Conservation (phyloP, 2,888 invertebrate genomes). For the Sisyra nigra region DNA sequence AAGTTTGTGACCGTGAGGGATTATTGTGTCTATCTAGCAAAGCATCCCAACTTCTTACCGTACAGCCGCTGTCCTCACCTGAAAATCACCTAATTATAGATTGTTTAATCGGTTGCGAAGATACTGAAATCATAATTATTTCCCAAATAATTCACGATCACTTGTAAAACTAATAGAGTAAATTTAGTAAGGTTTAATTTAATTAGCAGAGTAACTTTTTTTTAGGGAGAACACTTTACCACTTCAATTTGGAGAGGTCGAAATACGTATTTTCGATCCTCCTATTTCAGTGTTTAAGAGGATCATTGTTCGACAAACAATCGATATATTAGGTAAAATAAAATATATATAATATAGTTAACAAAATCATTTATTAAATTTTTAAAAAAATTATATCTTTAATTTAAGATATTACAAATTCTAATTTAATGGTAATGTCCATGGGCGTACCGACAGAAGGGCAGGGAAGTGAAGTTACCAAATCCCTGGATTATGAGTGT, state of each 20-base stretch:
- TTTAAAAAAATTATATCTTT: too few relatives aligned
- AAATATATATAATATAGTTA: too few relatives aligned
- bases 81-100: constrained; percentile 46
- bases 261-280: constrained; percentile 43
- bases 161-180: background rate
- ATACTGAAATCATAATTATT: constrained; percentile 38
- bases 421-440: too few relatives aligned
- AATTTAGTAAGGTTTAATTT: background rate
- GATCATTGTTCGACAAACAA: constrained; percentile 40
- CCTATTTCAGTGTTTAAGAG: constrained; percentile 52
- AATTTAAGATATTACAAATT: too few relatives aligned
- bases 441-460: too few relatives aligned
- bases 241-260: constrained; percentile 28
- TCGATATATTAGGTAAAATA: constrained; percentile 54
- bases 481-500: too few relatives aligned
- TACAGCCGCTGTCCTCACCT: constrained; percentile 48
- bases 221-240: too few relatives aligned
- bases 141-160: background rate
- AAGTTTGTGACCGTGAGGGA: constrained; percentile 42
- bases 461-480: too few relatives aligned
- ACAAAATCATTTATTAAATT: too few relatives aligned
- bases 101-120: constrained; percentile 55
- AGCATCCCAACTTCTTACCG: constrained; percentile 41
- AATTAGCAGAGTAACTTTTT: too few relatives aligned
- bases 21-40: constrained; percentile 44